Conservation (phyloP, 2,797 vertebrate species). For the Hyperoplus lanceolatus region DNA sequence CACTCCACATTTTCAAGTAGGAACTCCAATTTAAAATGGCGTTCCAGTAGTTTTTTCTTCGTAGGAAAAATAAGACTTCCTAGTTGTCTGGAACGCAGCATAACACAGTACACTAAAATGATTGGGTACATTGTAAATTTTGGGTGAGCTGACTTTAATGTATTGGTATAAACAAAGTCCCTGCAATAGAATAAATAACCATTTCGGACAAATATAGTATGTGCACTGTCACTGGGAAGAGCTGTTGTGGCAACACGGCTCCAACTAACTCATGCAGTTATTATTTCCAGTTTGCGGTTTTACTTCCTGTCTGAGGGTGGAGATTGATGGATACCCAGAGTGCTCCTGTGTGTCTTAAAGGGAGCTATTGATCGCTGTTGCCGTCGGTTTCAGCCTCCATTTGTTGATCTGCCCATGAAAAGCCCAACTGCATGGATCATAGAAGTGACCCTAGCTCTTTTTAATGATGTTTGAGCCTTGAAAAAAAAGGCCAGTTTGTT, state of each 20-base stretch:
- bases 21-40: no score
- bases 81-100: no score
- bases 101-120: no score
- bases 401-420: slow-evolving; percentile 82
- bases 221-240: slow-evolving; percentile 17
- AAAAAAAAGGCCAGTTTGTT: slow-evolving; percentile 48
- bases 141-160: background rate
- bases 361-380: slow-evolving; percentile 85
- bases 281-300: slow-evolving; percentile 76
- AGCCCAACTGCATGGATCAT: slow-evolving; percentile 73
- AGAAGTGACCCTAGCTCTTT: slow-evolving; percentile 70
- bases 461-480: slow-evolving; percentile 72
- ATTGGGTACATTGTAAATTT: background rate
- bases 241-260: slow-evolving; percentile 42
- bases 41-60: no score
- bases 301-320: slow-evolving; percentile 68
- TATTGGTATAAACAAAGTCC: slow-evolving; percentile 1
- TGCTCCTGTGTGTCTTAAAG: slow-evolving; percentile 82
- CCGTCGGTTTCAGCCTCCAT: slow-evolving; percentile 83
- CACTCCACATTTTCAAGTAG: no score
- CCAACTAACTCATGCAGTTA: slow-evolving; percentile 61
- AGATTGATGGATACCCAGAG: slow-evolving; percentile 85
- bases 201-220: slow-evolving; percentile 3
- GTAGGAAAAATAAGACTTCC: background rate
- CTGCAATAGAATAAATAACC: slow-evolving; percentile 13